Evolutionary conservation across 2,113 vertebrate species (phyloP).

Genomic region (Chloropsis hardwickii): DNA sequence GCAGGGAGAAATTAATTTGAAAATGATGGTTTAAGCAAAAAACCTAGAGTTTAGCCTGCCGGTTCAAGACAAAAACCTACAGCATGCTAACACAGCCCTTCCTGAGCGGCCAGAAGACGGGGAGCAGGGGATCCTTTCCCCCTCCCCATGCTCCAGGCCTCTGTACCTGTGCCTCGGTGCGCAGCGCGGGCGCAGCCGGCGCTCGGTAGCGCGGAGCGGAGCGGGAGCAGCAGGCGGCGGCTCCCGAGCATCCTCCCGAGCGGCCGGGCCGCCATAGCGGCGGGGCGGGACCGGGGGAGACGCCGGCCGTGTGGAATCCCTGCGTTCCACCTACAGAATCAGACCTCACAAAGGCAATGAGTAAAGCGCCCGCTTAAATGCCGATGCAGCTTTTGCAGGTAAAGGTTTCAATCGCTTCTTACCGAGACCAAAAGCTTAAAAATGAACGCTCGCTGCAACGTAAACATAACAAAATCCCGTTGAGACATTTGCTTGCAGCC

Average conservation of each 20-base stretch:
- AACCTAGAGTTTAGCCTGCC: not conserved
- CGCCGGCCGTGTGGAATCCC: accelerated
- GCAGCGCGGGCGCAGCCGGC: not conserved
- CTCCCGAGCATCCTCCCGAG: not conserved
- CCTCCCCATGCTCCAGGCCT: accelerated
- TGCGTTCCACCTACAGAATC: not conserved
- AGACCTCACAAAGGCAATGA: not conserved
- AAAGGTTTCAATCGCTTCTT: not conserved
- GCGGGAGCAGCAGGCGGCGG: not conserved
- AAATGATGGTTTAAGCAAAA: not conserved
- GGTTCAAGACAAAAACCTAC: not conserved
- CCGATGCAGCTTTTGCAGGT: not conserved
- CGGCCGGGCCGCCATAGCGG: not conserved
- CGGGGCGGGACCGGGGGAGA: accelerated
- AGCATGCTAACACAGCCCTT: not conserved
- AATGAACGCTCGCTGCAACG: accelerated
- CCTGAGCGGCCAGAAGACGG: accelerated
- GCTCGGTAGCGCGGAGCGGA: not conserved
- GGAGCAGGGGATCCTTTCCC: accelerated
- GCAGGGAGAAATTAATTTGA: accelerated
- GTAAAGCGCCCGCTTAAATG: not conserved
- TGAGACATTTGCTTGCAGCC: not conserved
- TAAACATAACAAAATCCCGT: not conserved
- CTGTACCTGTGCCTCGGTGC: not conserved
- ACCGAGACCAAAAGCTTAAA: not conserved